Percentiles rank a stretch among this genome's conserved stretches.
phyloP scores from a whole-genome alignment of 1,140 invertebrate species.

The Cotesia glomerata region DNA sequence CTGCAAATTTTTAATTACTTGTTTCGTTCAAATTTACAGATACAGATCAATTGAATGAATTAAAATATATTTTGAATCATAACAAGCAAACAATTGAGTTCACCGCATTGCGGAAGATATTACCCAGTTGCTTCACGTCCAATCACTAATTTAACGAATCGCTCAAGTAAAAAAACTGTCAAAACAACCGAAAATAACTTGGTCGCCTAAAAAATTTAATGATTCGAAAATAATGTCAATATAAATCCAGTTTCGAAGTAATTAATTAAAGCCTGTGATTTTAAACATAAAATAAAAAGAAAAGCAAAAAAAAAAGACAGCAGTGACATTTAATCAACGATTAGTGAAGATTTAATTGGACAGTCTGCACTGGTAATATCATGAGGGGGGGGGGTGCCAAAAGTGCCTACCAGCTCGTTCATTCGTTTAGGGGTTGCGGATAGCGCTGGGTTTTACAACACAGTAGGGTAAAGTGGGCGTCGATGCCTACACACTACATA shows the following conservation, averaged over 20 bases:
- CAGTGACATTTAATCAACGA: constrained; percentile 50
- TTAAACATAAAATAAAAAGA: constrained; percentile 2
- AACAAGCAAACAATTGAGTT: too few relatives aligned
- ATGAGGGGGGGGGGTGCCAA: constrained; percentile 3
- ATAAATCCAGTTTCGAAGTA: too few relatives aligned
- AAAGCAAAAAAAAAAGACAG: constrained; percentile 41
- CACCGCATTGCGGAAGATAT: too few relatives aligned
- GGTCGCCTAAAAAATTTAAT: too few relatives aligned
- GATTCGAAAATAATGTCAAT: too few relatives aligned
- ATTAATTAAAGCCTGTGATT: too few relatives aligned
- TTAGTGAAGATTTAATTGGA: constrained; percentile 58
- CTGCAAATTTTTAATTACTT: too few relatives aligned
- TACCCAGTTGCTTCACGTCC: too few relatives aligned
- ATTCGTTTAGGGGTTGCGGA: constrained; percentile 30
- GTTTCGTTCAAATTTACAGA: neutral
- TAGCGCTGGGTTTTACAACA: constrained; percentile 34
- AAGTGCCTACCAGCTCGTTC: neutral
- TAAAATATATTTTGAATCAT: constrained; percentile 30
- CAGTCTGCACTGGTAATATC: constrained; percentile 35
- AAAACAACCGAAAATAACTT: too few relatives aligned
- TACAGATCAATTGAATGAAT: neutral
- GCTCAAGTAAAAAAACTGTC: too few relatives aligned
- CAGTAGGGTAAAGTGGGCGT: constrained; percentile 47
- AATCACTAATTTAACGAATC: too few relatives aligned
- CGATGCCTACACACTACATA: constrained; percentile 48